Evolutionary conservation across 1,140 invertebrate species (phyloP).

Genomic region (Macrotrachela quadricornifera): DNA sequence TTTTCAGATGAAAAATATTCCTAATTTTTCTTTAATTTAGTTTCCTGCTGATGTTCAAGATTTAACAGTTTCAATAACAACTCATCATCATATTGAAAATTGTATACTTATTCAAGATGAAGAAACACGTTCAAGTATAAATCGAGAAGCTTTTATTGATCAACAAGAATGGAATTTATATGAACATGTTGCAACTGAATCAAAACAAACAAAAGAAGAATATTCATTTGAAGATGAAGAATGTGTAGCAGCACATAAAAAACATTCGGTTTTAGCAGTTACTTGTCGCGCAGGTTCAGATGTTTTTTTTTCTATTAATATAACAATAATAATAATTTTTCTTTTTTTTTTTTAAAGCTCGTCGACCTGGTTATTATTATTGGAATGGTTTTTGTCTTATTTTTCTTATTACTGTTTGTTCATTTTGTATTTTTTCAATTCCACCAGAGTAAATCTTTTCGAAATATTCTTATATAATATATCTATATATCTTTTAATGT

Average conservation of each 20-base stretch:
- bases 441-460: neutral
- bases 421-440: neutral
- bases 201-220: too few relatives aligned
- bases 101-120: neutral
- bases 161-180: constrained; percentile 9
- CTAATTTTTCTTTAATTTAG: too few relatives aligned
- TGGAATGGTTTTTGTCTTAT: neutral
- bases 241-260: neutral
- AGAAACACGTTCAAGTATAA: neutral
- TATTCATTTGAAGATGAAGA: neutral
- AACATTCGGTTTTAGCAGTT: neutral
- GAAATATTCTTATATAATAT: neutral
- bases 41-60: constrained; percentile 8
- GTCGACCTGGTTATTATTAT: constrained; percentile 6
- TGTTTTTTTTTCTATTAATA: neutral
- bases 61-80: constrained; percentile 4
- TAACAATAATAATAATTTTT: neutral
- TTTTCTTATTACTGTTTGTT: neutral
- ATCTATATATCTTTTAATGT: constrained; percentile 7
- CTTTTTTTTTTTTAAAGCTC: neutral
- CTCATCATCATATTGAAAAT: neutral
- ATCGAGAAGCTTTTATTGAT: constrained; percentile 7
- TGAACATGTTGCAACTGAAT: constrained; percentile 1
- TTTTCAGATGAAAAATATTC: too few relatives aligned
- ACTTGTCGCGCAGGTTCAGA: neutral